Base-by-base conservation (phyloP, 2,888 invertebrate genomes). In the Cephus rjabovi region DNA sequence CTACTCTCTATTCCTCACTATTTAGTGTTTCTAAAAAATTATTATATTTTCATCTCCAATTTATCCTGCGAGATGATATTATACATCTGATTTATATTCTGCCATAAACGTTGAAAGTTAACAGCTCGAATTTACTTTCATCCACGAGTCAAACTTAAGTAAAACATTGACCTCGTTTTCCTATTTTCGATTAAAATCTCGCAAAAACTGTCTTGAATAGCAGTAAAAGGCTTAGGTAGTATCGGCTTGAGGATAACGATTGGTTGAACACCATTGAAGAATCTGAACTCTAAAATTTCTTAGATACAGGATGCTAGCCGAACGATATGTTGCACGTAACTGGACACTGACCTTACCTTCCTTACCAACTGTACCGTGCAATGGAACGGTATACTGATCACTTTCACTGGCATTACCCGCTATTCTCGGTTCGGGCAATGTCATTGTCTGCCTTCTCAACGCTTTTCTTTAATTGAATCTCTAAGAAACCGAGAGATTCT, bases 371-470 rank as follows among this genome's bases (percentile, higher is more conserved):
- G 79, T 79, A 76, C 77, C 70, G 76, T 74, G 79, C 77, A 81
- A 81, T 77, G 80, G 74, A 79, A 73, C 68, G 69, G 73, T 77
- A 70, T 76, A 77, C 75, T 70, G 73, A 75, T 71, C 82, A 86
- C 88, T 89, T 89, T 89, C 89, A 87, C 89, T 85, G 77, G 81
- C 81, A 83, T 81, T 75, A 75, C 33, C 76, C 69, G 75, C 76
- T 33, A 73, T 73, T 76, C 56, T 78, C 75, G 75, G 12, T 56
- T 69, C 71, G 69, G 34, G 74, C 79, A 79, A 79, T 79, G 79
- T 79, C 79, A 79, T 70, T 78, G 69, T 71, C 71, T 71, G 15
- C 33, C 12, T 4, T 71, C 12, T 23, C 71, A 15, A 71, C 31
- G 33, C 71, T 31, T 70, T 40, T 40, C 40, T 40, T 40, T 40